phyloP scores from a whole-genome alignment of 2,797 vertebrate genomes.

The Poecilia wingei region DNA sequence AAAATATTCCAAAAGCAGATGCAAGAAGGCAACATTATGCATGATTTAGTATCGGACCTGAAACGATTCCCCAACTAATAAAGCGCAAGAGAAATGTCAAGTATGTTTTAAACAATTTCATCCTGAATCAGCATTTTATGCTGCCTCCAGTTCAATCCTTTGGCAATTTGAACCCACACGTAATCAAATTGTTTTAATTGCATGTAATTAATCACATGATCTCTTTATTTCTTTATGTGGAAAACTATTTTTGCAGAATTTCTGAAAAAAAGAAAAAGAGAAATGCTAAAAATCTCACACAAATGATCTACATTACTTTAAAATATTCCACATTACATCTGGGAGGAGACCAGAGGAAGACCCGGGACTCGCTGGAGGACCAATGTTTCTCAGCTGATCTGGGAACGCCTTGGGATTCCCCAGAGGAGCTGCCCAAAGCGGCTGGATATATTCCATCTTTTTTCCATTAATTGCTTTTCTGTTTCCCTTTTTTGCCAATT shows the following conservation, averaged over 20 bases:
- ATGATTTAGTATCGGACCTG: slow-evolving; percentile 52
- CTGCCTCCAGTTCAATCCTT: background rate
- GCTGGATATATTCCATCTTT: background rate
- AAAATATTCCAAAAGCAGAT: slow-evolving; percentile 47
- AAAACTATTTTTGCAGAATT: background rate
- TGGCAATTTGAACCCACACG: background rate
- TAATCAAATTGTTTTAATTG: background rate
- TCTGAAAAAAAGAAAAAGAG: background rate
- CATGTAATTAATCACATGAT: background rate
- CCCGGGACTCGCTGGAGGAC: no score
- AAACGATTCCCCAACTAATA: slow-evolving; percentile 30
- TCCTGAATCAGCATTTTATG: slow-evolving; percentile 39
- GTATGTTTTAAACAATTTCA: slow-evolving; percentile 28
- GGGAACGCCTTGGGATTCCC: no score
- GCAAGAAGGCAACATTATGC: slow-evolving; percentile 42
- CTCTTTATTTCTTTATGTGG: background rate
- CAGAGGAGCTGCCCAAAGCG: no score
- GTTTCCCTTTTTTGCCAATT: background rate
- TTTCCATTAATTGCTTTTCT: background rate
- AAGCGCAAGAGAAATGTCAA: slow-evolving; percentile 47
- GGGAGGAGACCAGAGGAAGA: no score
- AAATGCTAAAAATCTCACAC: background rate
- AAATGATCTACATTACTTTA: background rate
- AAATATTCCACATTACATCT: background rate
- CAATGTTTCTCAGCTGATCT: no score